phyloP scores from a whole-genome alignment of 2,888 invertebrate species.

The Oscheius sp. region DNA sequence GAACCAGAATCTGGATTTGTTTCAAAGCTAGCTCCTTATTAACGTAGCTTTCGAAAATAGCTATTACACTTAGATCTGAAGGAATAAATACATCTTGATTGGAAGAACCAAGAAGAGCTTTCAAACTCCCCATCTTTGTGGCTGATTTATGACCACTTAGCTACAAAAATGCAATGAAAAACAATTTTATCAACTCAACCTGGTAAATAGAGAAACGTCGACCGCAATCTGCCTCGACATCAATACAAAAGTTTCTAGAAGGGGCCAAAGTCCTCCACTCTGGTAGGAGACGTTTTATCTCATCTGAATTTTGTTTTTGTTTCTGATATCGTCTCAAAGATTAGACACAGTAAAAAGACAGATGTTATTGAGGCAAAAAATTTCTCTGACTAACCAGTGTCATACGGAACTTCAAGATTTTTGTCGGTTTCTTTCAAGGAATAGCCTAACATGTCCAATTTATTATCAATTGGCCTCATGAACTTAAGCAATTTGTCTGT shows the following conservation, averaged over 20 bases:
- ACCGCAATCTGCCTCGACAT: neutral
- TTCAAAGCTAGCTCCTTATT: conserved; percentile 21
- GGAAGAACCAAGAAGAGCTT: neutral
- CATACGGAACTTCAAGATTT: neutral
- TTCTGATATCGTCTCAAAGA: neutral
- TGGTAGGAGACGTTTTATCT: neutral
- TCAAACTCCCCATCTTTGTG: neutral
- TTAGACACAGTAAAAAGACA: too few species aligned
- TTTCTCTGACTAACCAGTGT: neutral
- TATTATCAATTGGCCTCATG: conserved; percentile 12
- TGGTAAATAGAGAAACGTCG: conserved; percentile 6
- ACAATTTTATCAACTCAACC: neutral
- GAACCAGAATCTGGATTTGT: conserved; percentile 5
- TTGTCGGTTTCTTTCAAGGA: neutral
- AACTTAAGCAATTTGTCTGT: neutral
- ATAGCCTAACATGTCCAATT: conserved; percentile 16
- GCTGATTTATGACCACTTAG: neutral
- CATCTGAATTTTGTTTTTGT: too few species aligned
- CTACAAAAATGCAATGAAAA: conserved; percentile 2
- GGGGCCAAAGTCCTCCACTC: neutral
- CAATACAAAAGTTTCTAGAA: neutral
- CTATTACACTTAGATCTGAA: neutral
- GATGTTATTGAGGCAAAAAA: too few species aligned
- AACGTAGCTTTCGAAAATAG: conserved; percentile 14
- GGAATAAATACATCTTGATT: neutral